phyloP scores from a whole-genome alignment of 1,140 invertebrate species.

The Delia radicum region DNA sequence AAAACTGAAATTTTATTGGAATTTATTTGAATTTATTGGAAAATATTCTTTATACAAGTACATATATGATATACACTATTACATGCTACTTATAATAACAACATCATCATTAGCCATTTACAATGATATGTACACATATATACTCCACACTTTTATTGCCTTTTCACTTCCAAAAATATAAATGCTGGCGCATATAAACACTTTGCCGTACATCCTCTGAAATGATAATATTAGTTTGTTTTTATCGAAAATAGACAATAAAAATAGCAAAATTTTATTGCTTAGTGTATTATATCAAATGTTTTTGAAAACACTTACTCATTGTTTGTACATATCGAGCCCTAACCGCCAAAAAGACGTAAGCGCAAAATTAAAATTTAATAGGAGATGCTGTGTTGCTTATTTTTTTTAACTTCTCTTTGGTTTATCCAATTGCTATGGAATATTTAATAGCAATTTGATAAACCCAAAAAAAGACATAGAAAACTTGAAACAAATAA shows the following conservation, averaged over 20 bases:
- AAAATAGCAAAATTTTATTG: background rate
- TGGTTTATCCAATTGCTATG: no score
- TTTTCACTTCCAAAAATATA: background rate
- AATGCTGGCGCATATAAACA: no score
- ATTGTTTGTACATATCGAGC: background rate
- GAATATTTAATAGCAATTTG: no score
- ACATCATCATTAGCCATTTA: background rate
- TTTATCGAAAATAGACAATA: background rate
- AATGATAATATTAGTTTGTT: background rate
- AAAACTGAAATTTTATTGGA: background rate
- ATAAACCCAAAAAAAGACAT: no score
- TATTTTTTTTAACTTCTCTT: no score
- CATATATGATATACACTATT: background rate
- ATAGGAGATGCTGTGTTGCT: no score
- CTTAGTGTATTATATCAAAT: background rate
- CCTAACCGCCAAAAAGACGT: no score
- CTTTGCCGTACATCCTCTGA: background rate
- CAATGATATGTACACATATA: background rate
- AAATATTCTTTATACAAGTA: background rate
- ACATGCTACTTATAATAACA: background rate
- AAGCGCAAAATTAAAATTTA: no score
- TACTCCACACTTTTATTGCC: background rate
- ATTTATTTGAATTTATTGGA: background rate
- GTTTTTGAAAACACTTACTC: background rate
- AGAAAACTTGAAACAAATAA: no score